Evolutionary conservation across 2,113 vertebrate genomes (phyloP).

Genomic region (Athene noctua): DNA sequence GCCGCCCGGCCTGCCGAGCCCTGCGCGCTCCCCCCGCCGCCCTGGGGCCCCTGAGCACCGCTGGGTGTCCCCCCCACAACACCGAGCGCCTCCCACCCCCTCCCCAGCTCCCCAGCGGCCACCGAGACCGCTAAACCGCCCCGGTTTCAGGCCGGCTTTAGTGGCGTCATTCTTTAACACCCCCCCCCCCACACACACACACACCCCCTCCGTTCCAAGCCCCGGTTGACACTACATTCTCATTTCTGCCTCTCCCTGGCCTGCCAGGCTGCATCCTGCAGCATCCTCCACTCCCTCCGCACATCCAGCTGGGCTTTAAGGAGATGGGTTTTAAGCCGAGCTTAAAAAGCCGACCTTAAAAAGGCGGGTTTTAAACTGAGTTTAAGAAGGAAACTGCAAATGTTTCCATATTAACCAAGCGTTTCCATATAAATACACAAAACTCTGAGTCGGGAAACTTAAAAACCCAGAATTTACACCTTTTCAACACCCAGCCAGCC

Average conservation of each 20-base stretch:
- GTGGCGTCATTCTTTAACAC: too few species aligned
- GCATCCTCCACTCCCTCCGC: accelerated
- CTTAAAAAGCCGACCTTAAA: not conserved
- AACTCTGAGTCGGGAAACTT: not conserved
- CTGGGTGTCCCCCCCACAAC: too few species aligned
- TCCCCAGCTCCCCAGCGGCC: too few species aligned
- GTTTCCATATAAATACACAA: not conserved
- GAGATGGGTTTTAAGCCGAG: not conserved
- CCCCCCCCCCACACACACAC: too few species aligned
- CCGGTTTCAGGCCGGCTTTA: too few species aligned
- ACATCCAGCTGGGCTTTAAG: not conserved
- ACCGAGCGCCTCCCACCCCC: too few species aligned
- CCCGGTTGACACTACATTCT: accelerated
- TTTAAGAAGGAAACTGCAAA: not conserved
- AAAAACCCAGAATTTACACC: not conserved
- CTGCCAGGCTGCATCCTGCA: not conserved
- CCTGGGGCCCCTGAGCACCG: too few species aligned
- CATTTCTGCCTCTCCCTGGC: not conserved
- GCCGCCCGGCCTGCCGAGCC: not conserved
- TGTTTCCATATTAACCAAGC: not conserved
- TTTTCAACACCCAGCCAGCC: not conserved
- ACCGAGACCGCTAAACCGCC: too few species aligned
- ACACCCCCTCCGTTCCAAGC: too few species aligned
- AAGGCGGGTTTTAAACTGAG: not conserved
- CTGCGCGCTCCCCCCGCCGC: too few species aligned